Evolutionary conservation across 2,888 invertebrate genomes (phyloP).

Genomic region (Odontothrips loti): DNA sequence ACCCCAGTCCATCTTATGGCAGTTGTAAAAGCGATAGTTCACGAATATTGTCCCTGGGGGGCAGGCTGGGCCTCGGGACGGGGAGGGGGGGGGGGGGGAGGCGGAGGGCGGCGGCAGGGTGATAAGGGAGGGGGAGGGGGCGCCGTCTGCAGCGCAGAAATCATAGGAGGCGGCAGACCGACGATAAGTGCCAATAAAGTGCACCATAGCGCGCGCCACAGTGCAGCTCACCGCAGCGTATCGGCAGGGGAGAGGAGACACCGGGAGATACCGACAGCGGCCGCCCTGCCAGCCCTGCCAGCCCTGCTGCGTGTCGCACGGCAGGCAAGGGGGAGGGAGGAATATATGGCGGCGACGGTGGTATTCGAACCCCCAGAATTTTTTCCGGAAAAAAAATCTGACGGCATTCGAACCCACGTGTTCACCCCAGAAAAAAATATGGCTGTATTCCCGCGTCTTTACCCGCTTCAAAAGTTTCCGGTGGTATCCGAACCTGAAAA

Average conservation of each 20-base stretch:
- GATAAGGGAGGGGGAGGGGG: neutral
- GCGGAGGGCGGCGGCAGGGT: neutral
- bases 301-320: no score
- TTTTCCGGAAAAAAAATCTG: no score
- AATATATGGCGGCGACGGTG: no score
- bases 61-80: neutral
- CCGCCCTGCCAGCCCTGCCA: no score
- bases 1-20: constrained; percentile 2
- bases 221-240: neutral
- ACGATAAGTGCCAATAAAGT: constrained; percentile 22
- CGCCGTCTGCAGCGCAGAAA: constrained; percentile 15
- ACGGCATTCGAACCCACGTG: no score
- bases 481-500: no score
- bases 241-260: no score
- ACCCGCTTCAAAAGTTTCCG: no score
- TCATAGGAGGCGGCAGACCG: neutral
- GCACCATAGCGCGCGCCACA: neutral
- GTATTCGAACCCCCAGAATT: no score
- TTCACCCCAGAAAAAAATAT: no score
- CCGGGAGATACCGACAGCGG: neutral
- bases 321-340: no score
- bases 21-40: constrained; percentile 26
- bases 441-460: no score
- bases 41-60: constrained; percentile 16
- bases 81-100: neutral